phyloP scores from a whole-genome alignment of 2,888 invertebrate species.

The Saturnia pavonia region DNA sequence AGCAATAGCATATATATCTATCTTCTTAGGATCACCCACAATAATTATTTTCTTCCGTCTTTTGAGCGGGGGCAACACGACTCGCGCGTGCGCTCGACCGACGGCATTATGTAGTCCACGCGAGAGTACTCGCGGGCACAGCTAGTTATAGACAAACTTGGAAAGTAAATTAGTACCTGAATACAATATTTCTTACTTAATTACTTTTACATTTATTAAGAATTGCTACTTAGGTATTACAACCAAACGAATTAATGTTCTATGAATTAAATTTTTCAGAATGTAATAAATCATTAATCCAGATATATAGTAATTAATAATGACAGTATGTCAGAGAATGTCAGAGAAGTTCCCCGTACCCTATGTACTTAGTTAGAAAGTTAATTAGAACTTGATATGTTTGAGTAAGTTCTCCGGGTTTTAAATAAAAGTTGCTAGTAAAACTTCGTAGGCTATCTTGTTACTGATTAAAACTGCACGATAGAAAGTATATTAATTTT shows the following conservation, averaged over 20 bases:
- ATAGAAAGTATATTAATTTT: background rate
- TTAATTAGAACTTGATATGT: conserved; percentile 16
- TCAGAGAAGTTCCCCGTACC: background rate
- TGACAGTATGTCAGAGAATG: background rate
- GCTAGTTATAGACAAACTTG: no score
- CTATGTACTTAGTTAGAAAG: conserved; percentile 6
- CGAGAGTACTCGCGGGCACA: no score
- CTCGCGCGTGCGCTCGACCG: no score
- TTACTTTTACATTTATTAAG: no score
- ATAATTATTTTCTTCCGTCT: no score
- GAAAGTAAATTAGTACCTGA: no score
- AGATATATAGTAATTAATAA: background rate
- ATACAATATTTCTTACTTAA: no score
- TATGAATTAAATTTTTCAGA: background rate
- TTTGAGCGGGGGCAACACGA: no score
- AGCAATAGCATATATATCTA: no score
- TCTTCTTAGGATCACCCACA: no score
- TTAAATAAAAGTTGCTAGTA: background rate
- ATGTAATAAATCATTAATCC: background rate
- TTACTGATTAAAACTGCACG: background rate
- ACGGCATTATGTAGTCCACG: no score
- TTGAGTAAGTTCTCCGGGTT: background rate
- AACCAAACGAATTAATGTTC: background rate
- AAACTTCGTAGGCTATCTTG: background rate
- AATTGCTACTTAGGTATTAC: no score